Conservation (phyloP, 2,888 invertebrate species). For the Pammene aurita region DNA sequence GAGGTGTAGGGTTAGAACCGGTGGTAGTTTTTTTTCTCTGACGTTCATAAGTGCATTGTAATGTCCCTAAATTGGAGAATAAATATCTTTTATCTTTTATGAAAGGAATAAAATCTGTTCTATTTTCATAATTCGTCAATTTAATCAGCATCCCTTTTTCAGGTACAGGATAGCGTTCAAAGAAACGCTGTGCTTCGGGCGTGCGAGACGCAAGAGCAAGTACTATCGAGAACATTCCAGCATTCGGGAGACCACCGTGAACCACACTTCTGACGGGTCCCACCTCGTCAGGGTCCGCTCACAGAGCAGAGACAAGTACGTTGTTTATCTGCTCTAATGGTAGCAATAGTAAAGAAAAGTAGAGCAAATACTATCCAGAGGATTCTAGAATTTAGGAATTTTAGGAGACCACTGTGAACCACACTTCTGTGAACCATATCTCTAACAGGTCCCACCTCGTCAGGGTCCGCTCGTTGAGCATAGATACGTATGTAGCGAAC, state of each 20-base stretch:
- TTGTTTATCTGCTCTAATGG: not conserved
- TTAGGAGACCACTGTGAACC: slow-evolving; percentile 83
- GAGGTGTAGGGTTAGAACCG: no score
- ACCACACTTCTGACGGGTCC: slow-evolving; percentile 72
- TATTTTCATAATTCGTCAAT: no score
- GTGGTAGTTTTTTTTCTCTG: no score
- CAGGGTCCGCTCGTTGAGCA: slow-evolving; percentile 65
- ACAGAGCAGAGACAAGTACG: slow-evolving; percentile 50
- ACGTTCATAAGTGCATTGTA: no score
- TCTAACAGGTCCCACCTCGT: slow-evolving; percentile 75
- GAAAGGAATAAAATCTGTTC: no score
- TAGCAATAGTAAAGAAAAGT: slow-evolving; percentile 40
- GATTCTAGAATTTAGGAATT: slow-evolving; percentile 80
- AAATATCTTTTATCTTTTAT: no score
- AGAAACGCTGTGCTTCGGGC: slow-evolving; percentile 87
- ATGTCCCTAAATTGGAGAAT: no score
- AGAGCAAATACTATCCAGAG: slow-evolving; percentile 78
- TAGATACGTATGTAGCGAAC: slow-evolving; percentile 51
- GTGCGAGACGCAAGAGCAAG: slow-evolving; percentile 72
- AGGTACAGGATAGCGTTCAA: slow-evolving; percentile 91
- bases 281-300: slow-evolving; percentile 75
- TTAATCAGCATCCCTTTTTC: slow-evolving; percentile 49
- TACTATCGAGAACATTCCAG: slow-evolving; percentile 84
- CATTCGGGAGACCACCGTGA: slow-evolving; percentile 84
- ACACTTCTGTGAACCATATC: slow-evolving; percentile 74